A percentile compares a stretch with the other conserved stretches of the same genome.
Evolutionary conservation across 2,113 vertebrate species (phyloP).

Genomic region (Pipra filicauda): DNA sequence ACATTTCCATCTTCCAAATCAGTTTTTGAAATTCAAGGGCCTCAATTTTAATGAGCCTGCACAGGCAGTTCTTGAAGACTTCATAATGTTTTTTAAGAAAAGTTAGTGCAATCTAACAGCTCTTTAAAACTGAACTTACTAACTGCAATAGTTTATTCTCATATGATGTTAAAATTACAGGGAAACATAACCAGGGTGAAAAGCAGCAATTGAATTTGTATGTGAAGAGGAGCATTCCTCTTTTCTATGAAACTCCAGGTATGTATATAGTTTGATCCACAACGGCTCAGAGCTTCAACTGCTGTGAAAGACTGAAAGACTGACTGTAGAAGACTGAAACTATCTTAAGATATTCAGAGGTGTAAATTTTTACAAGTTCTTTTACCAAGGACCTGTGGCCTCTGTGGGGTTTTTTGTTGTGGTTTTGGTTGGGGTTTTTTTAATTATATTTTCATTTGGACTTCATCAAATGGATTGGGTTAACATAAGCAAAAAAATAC

Average conservation of each 20-base stretch:
- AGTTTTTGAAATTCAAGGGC: not conserved
- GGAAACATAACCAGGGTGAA: not conserved
- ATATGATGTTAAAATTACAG: not conserved
- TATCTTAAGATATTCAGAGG: not conserved
- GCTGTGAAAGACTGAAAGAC: not conserved
- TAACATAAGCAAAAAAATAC: not conserved
- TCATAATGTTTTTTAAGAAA: not conserved
- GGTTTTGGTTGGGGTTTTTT: not conserved
- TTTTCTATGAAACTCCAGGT: not conserved
- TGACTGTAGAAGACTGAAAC: not conserved
- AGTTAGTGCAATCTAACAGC: not conserved
- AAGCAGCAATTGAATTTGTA: not conserved
- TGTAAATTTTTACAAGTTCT: not conserved
- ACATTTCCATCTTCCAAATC: not conserved
- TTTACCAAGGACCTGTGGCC: not conserved
- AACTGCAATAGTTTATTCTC: not conserved
- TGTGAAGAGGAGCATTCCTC: not conserved
- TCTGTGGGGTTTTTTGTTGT: not conserved
- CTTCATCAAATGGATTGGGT: not conserved
- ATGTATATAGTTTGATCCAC: not conserved
- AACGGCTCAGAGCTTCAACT: not conserved
- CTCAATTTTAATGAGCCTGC: not conserved
- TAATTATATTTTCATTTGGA: not conserved
- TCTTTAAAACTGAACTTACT: not conserved
- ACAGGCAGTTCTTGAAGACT: not conserved